Evolutionary conservation across 1,140 invertebrate species (phyloP).

Genomic region (Zaprionus davidi): DNA sequence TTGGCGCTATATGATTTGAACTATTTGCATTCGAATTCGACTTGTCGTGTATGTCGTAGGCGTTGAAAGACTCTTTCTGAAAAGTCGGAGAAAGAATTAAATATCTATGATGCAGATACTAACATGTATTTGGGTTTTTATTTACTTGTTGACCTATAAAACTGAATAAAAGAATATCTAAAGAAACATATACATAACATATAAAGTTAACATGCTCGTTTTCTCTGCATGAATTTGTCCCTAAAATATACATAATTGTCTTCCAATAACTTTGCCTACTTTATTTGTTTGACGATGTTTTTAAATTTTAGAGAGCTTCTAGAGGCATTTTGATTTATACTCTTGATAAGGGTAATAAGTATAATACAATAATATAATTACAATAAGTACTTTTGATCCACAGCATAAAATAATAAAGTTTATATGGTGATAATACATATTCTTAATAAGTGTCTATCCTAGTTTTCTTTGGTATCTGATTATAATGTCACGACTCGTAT

Average conservation of each 20-base stretch:
- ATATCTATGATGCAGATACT: background rate
- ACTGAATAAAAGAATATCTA: background rate
- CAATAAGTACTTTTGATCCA: too few species aligned
- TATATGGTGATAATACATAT: too few species aligned
- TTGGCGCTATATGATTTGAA: conserved; percentile 18
- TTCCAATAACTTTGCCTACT: background rate
- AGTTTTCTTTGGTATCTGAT: too few species aligned
- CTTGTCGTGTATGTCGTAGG: background rate
- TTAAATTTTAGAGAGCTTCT: background rate
- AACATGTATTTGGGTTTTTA: background rate
- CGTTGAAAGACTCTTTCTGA: background rate
- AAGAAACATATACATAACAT: background rate
- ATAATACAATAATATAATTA: too few species aligned
- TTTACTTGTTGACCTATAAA: conserved; percentile 6
- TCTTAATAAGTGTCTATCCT: too few species aligned
- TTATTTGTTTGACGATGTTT: background rate
- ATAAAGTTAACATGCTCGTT: background rate
- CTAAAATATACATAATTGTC: background rate
- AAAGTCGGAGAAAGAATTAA: background rate
- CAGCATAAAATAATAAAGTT: too few species aligned
- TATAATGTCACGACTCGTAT: too few species aligned
- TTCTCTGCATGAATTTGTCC: conserved; percentile 7
- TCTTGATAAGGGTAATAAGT: too few species aligned
- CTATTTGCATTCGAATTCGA: conserved; percentile 27
- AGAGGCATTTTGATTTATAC: background rate